phyloP scores from a whole-genome alignment of 2,888 invertebrate species.

The Calephelis perditalis region DNA sequence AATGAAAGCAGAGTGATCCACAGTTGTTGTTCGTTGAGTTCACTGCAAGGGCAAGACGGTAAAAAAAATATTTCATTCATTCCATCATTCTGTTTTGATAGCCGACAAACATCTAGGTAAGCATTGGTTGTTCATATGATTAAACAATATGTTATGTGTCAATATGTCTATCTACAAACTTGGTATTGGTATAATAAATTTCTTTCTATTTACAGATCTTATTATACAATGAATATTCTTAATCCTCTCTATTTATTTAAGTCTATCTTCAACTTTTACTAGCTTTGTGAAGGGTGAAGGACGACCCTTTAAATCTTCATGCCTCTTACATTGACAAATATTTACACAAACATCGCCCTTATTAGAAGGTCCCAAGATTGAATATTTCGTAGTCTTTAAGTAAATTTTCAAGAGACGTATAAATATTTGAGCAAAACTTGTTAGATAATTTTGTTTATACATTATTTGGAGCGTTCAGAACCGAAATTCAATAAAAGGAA shows the following conservation, averaged over 20 bases:
- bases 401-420: conserved; percentile 1
- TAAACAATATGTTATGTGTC: too few species aligned
- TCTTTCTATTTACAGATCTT: too few species aligned
- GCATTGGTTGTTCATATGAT: neutral
- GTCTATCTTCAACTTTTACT: conserved; percentile 18
- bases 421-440: neutral
- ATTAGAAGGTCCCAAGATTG: neutral
- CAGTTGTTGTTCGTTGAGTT: too few species aligned
- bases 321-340: conserved; percentile 7
- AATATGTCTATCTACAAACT: too few species aligned
- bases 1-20: too few species aligned
- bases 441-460: neutral
- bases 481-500: neutral
- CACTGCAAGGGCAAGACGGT: too few species aligned
- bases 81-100: too few species aligned
- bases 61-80: too few species aligned
- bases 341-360: neutral
- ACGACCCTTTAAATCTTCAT: conserved; percentile 21
- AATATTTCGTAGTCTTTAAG: neutral
- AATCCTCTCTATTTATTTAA: neutral
- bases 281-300: conserved; percentile 17
- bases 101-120: too few species aligned
- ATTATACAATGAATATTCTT: too few species aligned
- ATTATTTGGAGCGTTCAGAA: neutral
- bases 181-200: too few species aligned